phyloP scores from a whole-genome alignment of 2,797 vertebrate genomes.

The Novumbra hubbsi region DNA sequence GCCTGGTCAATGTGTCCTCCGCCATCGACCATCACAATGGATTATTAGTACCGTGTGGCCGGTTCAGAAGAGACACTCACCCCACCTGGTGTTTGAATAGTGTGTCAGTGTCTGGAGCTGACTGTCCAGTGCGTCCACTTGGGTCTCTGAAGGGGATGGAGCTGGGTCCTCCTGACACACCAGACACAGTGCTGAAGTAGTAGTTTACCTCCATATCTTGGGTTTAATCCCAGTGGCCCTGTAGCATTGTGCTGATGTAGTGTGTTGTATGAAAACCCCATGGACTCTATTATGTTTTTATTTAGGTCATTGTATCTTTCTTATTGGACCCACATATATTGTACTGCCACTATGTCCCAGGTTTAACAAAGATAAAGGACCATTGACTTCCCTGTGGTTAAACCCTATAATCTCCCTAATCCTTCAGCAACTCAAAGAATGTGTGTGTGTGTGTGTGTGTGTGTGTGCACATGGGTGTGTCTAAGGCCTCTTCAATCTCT shows the following conservation, averaged over 20 bases:
- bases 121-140: constrained; percentile 34
- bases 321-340: neutral
- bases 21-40: neutral
- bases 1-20: neutral
- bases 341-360: neutral
- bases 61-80: neutral
- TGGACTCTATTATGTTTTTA: neutral
- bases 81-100: constrained; percentile 15
- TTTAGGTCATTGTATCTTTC: neutral
- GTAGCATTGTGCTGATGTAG: constrained; percentile 25
- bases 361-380: neutral
- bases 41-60: neutral
- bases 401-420: neutral
- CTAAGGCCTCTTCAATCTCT: neutral
- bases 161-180: constrained; percentile 35
- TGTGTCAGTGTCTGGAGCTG: constrained; percentile 1
- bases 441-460: neutral
- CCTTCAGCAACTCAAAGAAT: neutral
- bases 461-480: neutral
- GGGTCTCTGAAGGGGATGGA: constrained; percentile 29
- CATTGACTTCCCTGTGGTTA: neutral
- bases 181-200: neutral
- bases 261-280: neutral
- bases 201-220: constrained; percentile 8
- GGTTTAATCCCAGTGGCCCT: neutral